Evolutionary conservation across 1,140 invertebrate species (phyloP).

Genomic region (Panagrolaimus sp.): DNA sequence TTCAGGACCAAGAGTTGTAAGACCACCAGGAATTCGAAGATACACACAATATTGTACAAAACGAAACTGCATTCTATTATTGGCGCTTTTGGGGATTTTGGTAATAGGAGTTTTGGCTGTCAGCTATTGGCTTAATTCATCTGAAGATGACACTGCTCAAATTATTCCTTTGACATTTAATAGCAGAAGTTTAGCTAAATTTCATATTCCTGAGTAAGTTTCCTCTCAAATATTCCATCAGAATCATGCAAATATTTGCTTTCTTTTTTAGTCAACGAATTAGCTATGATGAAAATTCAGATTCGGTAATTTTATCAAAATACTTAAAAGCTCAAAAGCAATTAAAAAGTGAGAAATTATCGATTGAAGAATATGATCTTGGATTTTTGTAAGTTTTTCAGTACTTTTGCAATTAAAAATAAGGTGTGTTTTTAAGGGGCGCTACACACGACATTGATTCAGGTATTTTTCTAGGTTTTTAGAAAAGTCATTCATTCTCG

Average conservation of each 20-base stretch:
- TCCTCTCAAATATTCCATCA: neutral
- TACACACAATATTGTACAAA: conserved; percentile 3
- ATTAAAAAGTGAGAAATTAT: conserved; percentile 6
- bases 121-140: neutral
- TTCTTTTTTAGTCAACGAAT: neutral
- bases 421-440: too few species aligned
- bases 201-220: conserved; percentile 4
- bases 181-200: neutral
- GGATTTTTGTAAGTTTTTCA: neutral
- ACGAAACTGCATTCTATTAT: conserved; percentile 2
- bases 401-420: too few species aligned
- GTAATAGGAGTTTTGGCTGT: neutral
- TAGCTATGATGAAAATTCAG: conserved; percentile 2
- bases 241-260: neutral
- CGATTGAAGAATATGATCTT: conserved; percentile 1
- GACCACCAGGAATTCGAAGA: neutral
- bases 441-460: conserved; percentile 1
- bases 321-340: neutral
- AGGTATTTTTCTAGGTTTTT: too few species aligned
- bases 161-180: neutral
- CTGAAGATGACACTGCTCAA: neutral
- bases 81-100: neutral
- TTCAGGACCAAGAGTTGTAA: neutral
- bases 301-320: conserved; percentile 9
- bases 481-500: too few species aligned